Base-by-base conservation (phyloP, 92 coral and sea anemone species). In the Porites cylindrica region DNA sequence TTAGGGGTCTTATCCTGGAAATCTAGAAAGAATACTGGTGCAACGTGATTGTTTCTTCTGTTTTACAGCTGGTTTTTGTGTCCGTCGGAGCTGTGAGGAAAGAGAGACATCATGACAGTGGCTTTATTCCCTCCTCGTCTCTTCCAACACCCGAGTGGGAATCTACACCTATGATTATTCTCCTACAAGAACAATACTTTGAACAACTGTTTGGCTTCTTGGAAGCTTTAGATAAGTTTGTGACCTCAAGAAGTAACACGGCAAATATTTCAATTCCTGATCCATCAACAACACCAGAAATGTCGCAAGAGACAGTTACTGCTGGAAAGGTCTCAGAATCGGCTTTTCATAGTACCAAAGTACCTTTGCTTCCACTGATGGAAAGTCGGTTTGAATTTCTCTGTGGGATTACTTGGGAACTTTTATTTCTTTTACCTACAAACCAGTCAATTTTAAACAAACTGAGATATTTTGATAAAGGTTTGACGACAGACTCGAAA, bases 11-110 rank as follows among this genome's bases (percentile, higher is more conserved):
- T 38, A 38, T 38, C 52, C 14, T 54, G 14, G 60, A 13, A 54
- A 54, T 54, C 4, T 10, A 54, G 4, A 13, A 0, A 0, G 6
- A 10, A 54, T 0, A 56, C 13, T 10, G 61, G 61, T 56, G 3
- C 16, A 14, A 56, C 61, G 0, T 1, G 12, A 5, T 26, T 16
- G 23, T 12, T 87, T 83, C 12, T 23, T 53, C 7, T 29, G 68
- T 51, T 56, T 79, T 83, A 19, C 77, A 96, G 99, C 92, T 95
- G 86, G 99, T 97, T 29, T 97, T 97, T 90, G 98, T 97, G 80
- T 97, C 99, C 18, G 99, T 97, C 56, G 99, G 98, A 64, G 99
- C 99, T 10, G 87, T 89, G 6, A 92, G 94, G 70, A 92, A 97
- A 63, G 98, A 97, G 65, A 83, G 89, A 51, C 90, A 94, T 78